phyloP scores from a whole-genome alignment of 2,113 vertebrate genomes.

The Cyrtonyx montezumae region DNA sequence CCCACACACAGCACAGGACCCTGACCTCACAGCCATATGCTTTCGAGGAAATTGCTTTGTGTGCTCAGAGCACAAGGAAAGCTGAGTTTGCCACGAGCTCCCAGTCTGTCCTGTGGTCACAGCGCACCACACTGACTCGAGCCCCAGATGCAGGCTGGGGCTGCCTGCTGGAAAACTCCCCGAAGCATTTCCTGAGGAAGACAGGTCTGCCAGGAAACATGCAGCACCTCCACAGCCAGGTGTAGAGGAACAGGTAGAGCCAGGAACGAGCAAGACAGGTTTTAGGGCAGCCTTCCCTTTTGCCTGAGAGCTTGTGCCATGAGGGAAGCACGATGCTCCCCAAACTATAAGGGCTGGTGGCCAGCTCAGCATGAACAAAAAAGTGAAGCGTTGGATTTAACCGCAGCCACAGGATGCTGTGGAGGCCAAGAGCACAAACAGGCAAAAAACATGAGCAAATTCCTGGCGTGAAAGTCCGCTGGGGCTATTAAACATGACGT shows the following conservation, averaged over 20 bases:
- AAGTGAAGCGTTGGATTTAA: neutral
- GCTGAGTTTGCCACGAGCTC: neutral
- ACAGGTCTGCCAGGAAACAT: neutral
- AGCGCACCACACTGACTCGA: neutral
- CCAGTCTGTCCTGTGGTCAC: rapidly evolving
- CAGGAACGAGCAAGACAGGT: neutral
- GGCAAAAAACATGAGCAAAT: neutral
- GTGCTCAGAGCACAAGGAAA: neutral
- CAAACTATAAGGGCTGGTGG: neutral
- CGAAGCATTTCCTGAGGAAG: neutral
- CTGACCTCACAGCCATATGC: neutral
- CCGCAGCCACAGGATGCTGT: rapidly evolving
- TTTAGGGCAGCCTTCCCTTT: neutral
- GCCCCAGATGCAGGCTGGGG: rapidly evolving
- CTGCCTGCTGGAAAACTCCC: neutral
- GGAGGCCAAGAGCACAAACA: neutral
- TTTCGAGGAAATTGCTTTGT: neutral
- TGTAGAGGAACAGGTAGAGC: neutral
- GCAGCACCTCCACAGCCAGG: neutral
- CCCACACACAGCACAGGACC: neutral
- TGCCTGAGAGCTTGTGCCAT: neutral
- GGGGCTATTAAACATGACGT: neutral
- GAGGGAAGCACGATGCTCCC: rapidly evolving
- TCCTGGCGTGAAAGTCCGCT: neutral
- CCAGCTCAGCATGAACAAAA: neutral